Evolutionary conservation across 2,888 invertebrate species (phyloP), one percentile per base, ranked within the genome.

Genomic region (Callimorpha dominula): DNA sequence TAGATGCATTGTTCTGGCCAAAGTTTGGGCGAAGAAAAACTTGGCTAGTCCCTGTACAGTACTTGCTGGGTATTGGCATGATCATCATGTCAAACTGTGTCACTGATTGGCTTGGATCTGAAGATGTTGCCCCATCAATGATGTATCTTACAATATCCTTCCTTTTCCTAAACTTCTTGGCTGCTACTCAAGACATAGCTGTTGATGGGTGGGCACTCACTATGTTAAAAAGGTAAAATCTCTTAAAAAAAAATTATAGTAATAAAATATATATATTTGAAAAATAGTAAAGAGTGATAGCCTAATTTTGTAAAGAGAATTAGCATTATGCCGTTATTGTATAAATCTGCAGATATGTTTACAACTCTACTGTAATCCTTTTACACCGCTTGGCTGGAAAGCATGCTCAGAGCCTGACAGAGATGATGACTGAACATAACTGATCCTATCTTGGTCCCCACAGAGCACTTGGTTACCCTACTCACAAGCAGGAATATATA

Each of bases 201-300:
- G 99, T 99, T 0, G 99, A 99, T 95, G 99, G 99, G 42, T 99
- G 99, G 99, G 99, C 99, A 0, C 96, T 99, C 15, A 99, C 99
- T 0, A 99, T 99, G 99, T 96, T 99, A 3, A 98, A 99, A 88
- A 98, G 98, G 97, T 98, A 88, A 80, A 60, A 49, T 31, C 14
- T 54, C 7, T 31, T 50, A 4, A 46, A 46, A 46, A 9, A 46
- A 3, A 3, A 3, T 46, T 46, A 9, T 3, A 46, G 4, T 46
- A 31, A 31, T 31, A 31, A 31, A 31, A 31, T 31, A 31, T 31
- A 31, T 31, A 31, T 31, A 31, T 1, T 31, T 31, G 31, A 52
- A 17, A 52, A 17, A 6, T 17, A 52, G 52, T n/a, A 17, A 52
- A 7, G 8, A n/a, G 17, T 31, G 31, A 52, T 1, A 8, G 17